Base-by-base conservation (phyloP, 2,888 invertebrate genomes). In the Eutolmus rufibarbis region DNA sequence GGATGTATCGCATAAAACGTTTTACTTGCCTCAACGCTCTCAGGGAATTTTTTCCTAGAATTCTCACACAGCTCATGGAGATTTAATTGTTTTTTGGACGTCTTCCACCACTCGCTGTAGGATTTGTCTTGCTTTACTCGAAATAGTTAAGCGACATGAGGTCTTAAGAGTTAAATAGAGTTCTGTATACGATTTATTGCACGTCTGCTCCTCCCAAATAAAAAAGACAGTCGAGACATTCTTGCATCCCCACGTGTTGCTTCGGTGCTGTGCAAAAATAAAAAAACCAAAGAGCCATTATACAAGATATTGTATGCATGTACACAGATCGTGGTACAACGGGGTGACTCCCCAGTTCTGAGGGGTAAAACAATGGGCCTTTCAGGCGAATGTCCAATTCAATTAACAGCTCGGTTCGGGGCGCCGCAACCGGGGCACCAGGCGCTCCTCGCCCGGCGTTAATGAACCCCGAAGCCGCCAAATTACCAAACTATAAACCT, bases 401-500 rank as follows among this genome's bases (percentile, higher is more conserved):
- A 51, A 51, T 51, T 51, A 51, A 7, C 51, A 51, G 51, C 19
- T 51, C 51, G 8, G 51, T 8, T 51, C n/a, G n/a, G n/a, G 51
- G 51, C 51, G n/a, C n/a, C 51, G 43, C 51, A 51, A 1, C n/a
- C 28, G 12, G 57, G 57, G 23, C 8, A 8, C n/a, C n/a, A 3
- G 19, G 79, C 51, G 28, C 31, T 31, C 76, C 31, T 79, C 51
- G 28, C 56, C 28, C 8, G 51, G 79, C 31, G 79, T 51, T 84
- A 84, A 84, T 84, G 66, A 57, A 66, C 82, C 82, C 37, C 56
- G 57, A 84, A 84, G 66, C 82, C 82, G 82, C 82, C 56, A 66
- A 84, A 84, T 84, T 66, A 66, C 82, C 82, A 84, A 84, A 84
- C 82, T 84, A 84, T 84, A 84, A 66, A 84, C 82, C 66, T 84